A percentile compares a stretch with the other conserved stretches of the same genome.
Evolutionary conservation across 2,797 vertebrate genomes (phyloP).

Genomic region (Coccyzus lansbergi): DNA sequence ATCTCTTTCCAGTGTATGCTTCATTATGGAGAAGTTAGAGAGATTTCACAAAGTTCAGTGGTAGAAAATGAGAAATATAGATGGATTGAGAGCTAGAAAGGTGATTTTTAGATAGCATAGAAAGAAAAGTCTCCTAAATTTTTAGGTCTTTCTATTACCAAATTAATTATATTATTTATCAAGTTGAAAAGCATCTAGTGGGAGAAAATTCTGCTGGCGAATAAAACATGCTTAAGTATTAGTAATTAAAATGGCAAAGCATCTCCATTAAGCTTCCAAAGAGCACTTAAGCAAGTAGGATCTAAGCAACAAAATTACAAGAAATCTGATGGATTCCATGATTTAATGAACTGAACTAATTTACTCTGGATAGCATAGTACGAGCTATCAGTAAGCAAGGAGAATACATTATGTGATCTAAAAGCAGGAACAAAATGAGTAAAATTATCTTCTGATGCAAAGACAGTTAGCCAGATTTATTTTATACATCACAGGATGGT

Average conservation of each 20-base stretch:
- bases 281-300: slow-evolving; percentile 28
- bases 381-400: background rate
- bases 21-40: background rate
- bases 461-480: background rate
- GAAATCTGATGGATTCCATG: background rate
- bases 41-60: background rate
- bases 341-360: slow-evolving; percentile 2
- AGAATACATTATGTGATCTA: background rate
- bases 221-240: slow-evolving; percentile 25
- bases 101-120: background rate
- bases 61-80: background rate
- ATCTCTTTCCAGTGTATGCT: background rate
- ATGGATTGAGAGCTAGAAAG: background rate
- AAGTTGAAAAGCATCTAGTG: background rate
- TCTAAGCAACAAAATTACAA: slow-evolving; percentile 21
- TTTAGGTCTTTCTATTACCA: background rate
- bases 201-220: background rate
- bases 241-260: slow-evolving; percentile 45
- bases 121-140: background rate
- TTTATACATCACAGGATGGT: background rate
- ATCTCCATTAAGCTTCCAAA: slow-evolving; percentile 22
- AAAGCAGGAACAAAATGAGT: background rate
- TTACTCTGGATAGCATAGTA: background rate
- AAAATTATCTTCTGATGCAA: background rate
- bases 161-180: slow-evolving; percentile 26